Percentiles rank a stretch among this genome's conserved stretches.
Conservation (phyloP, 2,888 invertebrate species). For the Pycnomerus fuliginosus region DNA sequence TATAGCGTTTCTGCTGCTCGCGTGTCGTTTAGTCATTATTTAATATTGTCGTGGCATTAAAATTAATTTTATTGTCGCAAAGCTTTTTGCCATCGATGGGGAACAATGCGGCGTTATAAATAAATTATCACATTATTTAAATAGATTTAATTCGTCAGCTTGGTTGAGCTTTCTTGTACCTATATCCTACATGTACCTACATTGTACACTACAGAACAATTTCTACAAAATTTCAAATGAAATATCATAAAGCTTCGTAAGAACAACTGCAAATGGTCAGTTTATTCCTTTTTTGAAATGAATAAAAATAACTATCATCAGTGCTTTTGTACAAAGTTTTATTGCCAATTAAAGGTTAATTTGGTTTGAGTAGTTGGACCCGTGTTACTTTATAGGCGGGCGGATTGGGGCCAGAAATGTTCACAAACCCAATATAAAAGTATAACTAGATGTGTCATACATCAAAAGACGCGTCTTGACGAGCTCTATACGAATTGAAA, state of each 20-base stretch:
- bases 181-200: too few relatives aligned
- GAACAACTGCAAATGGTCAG: too few relatives aligned
- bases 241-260: too few relatives aligned
- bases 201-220: too few relatives aligned
- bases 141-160: conserved; percentile 12
- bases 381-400: too few relatives aligned
- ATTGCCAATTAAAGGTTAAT: conserved; percentile 15
- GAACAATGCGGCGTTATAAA: conserved; percentile 34
- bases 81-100: conserved; percentile 32
- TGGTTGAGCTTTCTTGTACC: too few relatives aligned
- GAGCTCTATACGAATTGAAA: too few relatives aligned
- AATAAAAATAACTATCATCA: conserved; percentile 10
- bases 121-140: conserved; percentile 38
- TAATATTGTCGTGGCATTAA: conserved; percentile 33
- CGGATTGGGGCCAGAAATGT: too few relatives aligned
- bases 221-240: too few relatives aligned
- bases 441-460: too few relatives aligned
- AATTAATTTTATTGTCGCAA: conserved; percentile 37
- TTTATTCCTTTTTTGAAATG: conserved; percentile 16
- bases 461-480: too few relatives aligned
- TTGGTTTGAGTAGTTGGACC: conserved; percentile 7
- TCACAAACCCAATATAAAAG: too few relatives aligned
- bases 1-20: conserved; percentile 21
- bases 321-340: conserved; percentile 5
- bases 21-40: conserved; percentile 34